Conservation (phyloP, 2,888 invertebrate genomes). For the Sthenelais limicola region DNA sequence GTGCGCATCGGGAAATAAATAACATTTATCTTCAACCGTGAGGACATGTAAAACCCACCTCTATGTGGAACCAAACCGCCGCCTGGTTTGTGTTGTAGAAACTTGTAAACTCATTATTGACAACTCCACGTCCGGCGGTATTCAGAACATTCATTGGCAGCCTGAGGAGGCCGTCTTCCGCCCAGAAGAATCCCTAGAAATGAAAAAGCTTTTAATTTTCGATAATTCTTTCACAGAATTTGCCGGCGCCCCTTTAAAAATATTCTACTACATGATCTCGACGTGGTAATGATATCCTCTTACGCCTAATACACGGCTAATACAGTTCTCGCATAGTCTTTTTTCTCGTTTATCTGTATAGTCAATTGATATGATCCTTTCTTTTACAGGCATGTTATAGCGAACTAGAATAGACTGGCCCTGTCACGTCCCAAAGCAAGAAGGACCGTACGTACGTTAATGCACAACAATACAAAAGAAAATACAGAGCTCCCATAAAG, state of each 20-base stretch:
- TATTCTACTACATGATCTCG: too few relatives aligned
- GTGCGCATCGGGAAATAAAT: conserved; percentile 2
- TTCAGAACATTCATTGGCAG: conserved; percentile 19
- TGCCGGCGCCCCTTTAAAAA: too few relatives aligned
- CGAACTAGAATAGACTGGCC: too few relatives aligned
- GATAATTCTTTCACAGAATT: neutral
- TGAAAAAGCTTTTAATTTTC: neutral
- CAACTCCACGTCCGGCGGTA: too few relatives aligned
- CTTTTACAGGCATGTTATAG: too few relatives aligned
- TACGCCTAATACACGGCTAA: neutral
- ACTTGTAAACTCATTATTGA: neutral
- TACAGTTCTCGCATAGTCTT: neutral
- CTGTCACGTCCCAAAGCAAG: too few relatives aligned
- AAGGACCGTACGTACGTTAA: too few relatives aligned
- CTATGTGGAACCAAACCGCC: conserved; percentile 14
- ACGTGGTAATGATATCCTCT: neutral
- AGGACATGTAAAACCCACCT: neutral
- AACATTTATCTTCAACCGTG: neutral
- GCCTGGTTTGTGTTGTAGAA: conserved; percentile 8
- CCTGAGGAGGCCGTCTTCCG: neutral
- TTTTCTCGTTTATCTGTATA: neutral
- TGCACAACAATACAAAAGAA: too few relatives aligned
- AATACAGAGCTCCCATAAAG: neutral
- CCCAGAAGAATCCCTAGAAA: conserved; percentile 23
- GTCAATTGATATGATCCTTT: too few relatives aligned